Conservation (phyloP, 2,113 vertebrate species). For the Cisticola juncidis region DNA sequence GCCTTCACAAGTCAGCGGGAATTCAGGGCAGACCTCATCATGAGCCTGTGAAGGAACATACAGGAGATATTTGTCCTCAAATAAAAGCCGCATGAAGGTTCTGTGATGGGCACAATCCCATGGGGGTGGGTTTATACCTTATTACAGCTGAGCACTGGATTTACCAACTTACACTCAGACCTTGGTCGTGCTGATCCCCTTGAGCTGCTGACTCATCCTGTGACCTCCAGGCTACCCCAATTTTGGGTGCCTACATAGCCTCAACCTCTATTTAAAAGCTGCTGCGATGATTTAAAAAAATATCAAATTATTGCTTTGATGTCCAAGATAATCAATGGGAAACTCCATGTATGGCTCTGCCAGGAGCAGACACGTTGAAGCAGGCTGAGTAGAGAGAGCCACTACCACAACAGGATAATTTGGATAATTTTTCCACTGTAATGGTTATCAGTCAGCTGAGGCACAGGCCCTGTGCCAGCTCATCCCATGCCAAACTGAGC, state of each 20-base stretch:
- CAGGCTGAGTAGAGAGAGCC: neutral
- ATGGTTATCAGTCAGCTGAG: neutral
- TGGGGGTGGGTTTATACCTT: accelerated
- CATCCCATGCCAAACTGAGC: neutral
- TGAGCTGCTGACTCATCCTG: neutral
- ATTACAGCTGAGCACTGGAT: accelerated
- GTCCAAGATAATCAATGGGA: neutral
- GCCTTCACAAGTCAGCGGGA: slow-evolving; percentile 87
- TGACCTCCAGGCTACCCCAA: neutral
- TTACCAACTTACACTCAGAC: neutral
- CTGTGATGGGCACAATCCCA: neutral
- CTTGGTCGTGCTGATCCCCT: neutral
- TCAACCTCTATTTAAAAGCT: neutral
- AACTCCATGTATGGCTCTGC: neutral
- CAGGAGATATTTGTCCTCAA: neutral
- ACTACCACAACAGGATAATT: neutral
- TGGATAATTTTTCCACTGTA: neutral
- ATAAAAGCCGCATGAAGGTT: neutral
- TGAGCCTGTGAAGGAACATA: slow-evolving; percentile 76
- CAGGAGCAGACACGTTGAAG: neutral
- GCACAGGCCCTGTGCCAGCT: neutral
- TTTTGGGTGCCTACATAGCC: neutral
- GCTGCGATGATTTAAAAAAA: neutral
- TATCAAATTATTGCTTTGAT: neutral
- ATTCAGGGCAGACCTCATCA: slow-evolving; percentile 84